These are phyloP conservation scores for Mugil cephalus DNA, from an alignment of 2,113 vertebrate species.

Conservation along the genomic window DNA sequence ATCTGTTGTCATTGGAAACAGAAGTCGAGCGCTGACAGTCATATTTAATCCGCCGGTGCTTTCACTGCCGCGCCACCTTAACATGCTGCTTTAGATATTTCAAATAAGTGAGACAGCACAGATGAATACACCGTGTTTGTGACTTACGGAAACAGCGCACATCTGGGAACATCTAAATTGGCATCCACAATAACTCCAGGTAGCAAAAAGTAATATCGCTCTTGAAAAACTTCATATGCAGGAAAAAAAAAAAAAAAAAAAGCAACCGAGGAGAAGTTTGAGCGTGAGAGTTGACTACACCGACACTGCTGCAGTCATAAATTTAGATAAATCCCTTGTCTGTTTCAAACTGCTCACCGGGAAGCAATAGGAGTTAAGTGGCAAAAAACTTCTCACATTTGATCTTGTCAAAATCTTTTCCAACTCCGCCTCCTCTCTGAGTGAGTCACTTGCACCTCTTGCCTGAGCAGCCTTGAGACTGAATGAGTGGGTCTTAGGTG, in stretches of 20 bases:
- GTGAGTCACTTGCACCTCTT: constrained; percentile 13
- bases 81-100: constrained; percentile 9
- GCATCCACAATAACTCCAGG: constrained; percentile 4
- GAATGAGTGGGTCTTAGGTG: constrained; percentile 17
- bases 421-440: background rate
- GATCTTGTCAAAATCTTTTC: constrained; percentile 31
- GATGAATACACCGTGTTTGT: background rate
- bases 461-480: constrained; percentile 29
- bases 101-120: background rate
- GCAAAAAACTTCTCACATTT: constrained; percentile 24
- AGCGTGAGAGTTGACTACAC: background rate
- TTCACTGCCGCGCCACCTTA: constrained; percentile 4
- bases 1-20: constrained; percentile 55
- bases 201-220: background rate
- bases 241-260: background rate
- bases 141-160: constrained; percentile 7
- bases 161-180: background rate
- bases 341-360: constrained; percentile 7
- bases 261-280: background rate
- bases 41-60: constrained; percentile 29
- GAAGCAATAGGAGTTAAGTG: constrained; percentile 11
- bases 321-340: constrained; percentile 2
- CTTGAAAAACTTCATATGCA: background rate
- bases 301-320: background rate
- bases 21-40: constrained; percentile 3